These are phyloP conservation scores for Eristalis tenax DNA, from an alignment of 2,888 invertebrate genomes.

Conservation along the genomic window DNA sequence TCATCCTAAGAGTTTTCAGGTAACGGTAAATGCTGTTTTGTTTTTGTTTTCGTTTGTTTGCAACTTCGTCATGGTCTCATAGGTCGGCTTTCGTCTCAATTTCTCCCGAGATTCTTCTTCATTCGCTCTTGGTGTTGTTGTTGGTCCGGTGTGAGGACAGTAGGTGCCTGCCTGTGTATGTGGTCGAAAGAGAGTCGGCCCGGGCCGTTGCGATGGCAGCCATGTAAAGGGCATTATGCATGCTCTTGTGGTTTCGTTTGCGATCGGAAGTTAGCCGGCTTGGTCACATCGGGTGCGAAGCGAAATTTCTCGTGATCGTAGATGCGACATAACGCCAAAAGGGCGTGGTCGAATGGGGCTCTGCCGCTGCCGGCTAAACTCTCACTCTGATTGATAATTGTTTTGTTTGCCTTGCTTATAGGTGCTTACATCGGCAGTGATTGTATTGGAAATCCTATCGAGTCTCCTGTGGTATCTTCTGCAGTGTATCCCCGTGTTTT, in stretches of 20 bases:
- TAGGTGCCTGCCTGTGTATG: constrained; percentile 26
- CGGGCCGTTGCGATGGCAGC: constrained; percentile 38
- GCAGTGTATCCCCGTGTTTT: no score
- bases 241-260: constrained; percentile 65
- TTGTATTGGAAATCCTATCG: no score
- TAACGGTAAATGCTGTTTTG: constrained; percentile 66
- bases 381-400: not conserved
- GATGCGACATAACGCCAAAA: constrained; percentile 29
- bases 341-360: constrained; percentile 40
- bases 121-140: not conserved
- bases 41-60: constrained; percentile 37
- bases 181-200: constrained; percentile 15
- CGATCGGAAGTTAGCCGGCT: constrained; percentile 29
- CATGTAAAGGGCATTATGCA: constrained; percentile 54
- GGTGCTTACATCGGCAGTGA: not conserved
- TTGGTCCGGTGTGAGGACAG: not conserved
- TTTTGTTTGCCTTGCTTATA: not conserved
- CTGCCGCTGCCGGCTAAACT: constrained; percentile 3
- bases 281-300: constrained; percentile 6
- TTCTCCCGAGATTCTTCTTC: constrained; percentile 60
- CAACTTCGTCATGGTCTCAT: constrained; percentile 52
- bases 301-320: constrained; percentile 18
- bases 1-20: constrained; percentile 40
- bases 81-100: constrained; percentile 61
- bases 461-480: no score